Percentiles rank a stretch among this genome's conserved stretches.
Conservation (phyloP, 1,140 invertebrate genomes). For the Lethocerus indicus region DNA sequence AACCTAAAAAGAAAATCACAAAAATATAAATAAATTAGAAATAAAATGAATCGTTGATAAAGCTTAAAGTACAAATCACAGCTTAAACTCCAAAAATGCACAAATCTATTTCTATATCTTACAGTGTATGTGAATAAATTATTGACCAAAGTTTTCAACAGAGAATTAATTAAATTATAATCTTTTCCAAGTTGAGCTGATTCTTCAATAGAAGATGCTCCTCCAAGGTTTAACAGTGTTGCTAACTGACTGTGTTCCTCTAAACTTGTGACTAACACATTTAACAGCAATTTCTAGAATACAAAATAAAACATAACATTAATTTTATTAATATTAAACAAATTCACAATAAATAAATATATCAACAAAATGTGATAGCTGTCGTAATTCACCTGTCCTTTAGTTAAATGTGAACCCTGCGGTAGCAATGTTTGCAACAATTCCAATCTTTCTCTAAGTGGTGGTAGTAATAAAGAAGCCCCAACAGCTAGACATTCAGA, state of each 20-base stretch:
- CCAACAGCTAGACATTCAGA: slow-evolving; percentile 38
- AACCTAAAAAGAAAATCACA: slow-evolving; percentile 7
- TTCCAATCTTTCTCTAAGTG: slow-evolving; percentile 37
- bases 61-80: neutral
- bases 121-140: slow-evolving; percentile 36
- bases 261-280: slow-evolving; percentile 40
- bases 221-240: slow-evolving; percentile 31
- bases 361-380: neutral
- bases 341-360: too few relatives aligned
- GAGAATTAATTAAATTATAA: slow-evolving; percentile 28
- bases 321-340: neutral
- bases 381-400: slow-evolving; percentile 33
- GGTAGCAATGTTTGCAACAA: slow-evolving; percentile 38
- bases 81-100: neutral
- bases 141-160: slow-evolving; percentile 37
- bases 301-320: neutral
- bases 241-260: slow-evolving; percentile 41
- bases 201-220: slow-evolving; percentile 4
- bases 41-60: neutral
- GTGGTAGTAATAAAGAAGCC: slow-evolving; percentile 38
- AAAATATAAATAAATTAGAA: neutral
- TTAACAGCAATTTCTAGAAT: slow-evolving; percentile 35
- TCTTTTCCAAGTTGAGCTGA: slow-evolving; percentile 19
- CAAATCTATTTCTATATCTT: slow-evolving; percentile 17
- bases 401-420: slow-evolving; percentile 32